Percentiles rank a stretch among this genome's conserved stretches.
Conservation (phyloP, 2,888 invertebrate species). For the Philereme transversata region DNA sequence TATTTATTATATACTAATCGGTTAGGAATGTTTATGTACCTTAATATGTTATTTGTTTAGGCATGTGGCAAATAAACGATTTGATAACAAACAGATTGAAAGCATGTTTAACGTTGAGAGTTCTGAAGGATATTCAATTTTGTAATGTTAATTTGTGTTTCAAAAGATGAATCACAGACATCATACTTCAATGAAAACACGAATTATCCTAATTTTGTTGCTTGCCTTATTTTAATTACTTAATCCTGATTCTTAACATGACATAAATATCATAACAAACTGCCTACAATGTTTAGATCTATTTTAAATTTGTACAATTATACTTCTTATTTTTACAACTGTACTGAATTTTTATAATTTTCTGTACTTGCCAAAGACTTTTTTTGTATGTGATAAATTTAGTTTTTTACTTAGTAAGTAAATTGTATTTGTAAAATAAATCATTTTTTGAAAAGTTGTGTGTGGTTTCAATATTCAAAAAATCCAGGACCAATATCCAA, state of each 20-base stretch:
- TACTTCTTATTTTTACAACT: conserved; percentile 49
- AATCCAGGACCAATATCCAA: neutral
- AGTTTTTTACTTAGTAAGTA: conserved; percentile 73
- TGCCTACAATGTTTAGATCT: conserved; percentile 31
- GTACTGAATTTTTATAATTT: conserved; percentile 54
- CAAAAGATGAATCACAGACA: too few relatives aligned
- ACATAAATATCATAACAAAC: neutral
- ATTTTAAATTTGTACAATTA: conserved; percentile 47
- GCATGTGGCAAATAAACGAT: conserved; percentile 1
- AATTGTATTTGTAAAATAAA: conserved; percentile 65
- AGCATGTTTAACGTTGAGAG: too few relatives aligned
- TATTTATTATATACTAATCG: conserved; percentile 18
- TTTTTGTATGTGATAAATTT: conserved; percentile 80
- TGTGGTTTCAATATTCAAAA: neutral
- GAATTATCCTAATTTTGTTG: too few relatives aligned
- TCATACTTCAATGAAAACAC: too few relatives aligned
- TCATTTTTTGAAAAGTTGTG: conserved; percentile 44
- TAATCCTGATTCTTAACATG: too few relatives aligned
- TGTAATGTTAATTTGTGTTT: too few relatives aligned
- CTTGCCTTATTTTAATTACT: too few relatives aligned
- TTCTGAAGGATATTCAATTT: too few relatives aligned
- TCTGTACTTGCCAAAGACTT: conserved; percentile 81
- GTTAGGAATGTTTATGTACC: neutral
- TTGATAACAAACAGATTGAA: neutral
- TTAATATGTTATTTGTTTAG: conserved; percentile 4